Conservation (phyloP, 2,113 vertebrate genomes). For the Noturus placidus region DNA sequence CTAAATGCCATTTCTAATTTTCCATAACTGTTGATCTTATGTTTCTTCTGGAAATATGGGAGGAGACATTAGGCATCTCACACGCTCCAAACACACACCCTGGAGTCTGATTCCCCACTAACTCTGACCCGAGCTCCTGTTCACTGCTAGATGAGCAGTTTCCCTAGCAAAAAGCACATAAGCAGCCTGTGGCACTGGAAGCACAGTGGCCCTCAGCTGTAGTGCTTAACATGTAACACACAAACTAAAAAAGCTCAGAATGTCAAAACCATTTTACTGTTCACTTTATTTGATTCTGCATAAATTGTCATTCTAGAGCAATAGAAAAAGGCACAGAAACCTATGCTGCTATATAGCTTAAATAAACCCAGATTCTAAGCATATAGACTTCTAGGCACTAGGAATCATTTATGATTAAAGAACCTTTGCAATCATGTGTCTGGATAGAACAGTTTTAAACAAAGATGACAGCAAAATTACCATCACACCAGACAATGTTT, state of each 20-base stretch:
- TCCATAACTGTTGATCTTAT: conserved; percentile 18
- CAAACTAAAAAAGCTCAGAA: background rate
- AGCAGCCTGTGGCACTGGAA: background rate
- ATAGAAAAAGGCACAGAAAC: background rate
- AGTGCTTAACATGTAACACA: background rate
- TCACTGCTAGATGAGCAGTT: background rate
- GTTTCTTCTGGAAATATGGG: conserved; percentile 19
- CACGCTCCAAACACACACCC: background rate
- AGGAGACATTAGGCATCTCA: conserved; percentile 13
- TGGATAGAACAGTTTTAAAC: background rate
- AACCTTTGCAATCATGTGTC: background rate
- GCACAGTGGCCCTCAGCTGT: background rate
- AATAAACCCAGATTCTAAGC: background rate
- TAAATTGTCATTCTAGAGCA: background rate
- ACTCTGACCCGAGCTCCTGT: background rate
- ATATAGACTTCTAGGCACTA: background rate
- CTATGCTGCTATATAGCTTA: background rate
- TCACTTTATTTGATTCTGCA: background rate
- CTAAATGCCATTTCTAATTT: conserved; percentile 38
- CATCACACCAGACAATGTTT: background rate
- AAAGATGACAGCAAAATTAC: background rate
- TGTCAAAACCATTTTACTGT: background rate
- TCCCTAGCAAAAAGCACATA: conserved; percentile 11
- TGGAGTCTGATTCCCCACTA: conserved; percentile 3
- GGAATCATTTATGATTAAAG: background rate